These are phyloP conservation scores for Pelusios castaneus DNA, from an alignment of 2,113 vertebrate genomes.

Conservation along the genomic window DNA sequence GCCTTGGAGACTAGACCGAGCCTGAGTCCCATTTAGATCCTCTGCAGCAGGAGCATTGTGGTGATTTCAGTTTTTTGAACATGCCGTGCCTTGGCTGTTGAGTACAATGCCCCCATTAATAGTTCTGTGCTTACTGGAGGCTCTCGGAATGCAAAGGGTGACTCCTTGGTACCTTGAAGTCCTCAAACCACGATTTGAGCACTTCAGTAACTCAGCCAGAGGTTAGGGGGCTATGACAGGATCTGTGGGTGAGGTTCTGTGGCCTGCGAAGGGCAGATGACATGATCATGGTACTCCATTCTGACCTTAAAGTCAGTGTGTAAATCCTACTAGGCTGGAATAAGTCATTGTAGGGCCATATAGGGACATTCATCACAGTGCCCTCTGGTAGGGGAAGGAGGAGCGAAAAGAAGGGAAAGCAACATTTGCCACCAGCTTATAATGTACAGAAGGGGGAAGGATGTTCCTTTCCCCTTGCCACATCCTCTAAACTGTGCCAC, in stretches of 20 bases:
- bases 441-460: slow-evolving; percentile 1
- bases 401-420: slow-evolving; percentile 42
- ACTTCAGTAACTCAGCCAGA: too few species aligned
- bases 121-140: slow-evolving; percentile 40
- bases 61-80: slow-evolving; percentile 10
- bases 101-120: slow-evolving; percentile 35
- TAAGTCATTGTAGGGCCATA: neutral
- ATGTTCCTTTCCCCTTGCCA: slow-evolving; percentile 46
- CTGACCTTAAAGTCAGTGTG: too few species aligned
- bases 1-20: slow-evolving; percentile 28
- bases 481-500: slow-evolving; percentile 3
- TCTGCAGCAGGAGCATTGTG: slow-evolving; percentile 41
- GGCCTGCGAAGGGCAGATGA: too few species aligned
- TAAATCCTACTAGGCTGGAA: neutral
- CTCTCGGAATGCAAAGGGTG: slow-evolving; percentile 39
- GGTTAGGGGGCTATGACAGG: too few species aligned
- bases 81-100: slow-evolving; percentile 35
- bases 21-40: slow-evolving; percentile 48
- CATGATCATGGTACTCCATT: too few species aligned
- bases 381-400: slow-evolving; percentile 31
- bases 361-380: neutral
- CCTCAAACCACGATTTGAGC: neutral
- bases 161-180: neutral
- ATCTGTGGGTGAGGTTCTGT: too few species aligned
- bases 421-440: slow-evolving; percentile 35